Conservation (phyloP, 1,140 invertebrate genomes). For the Holotrichia oblita region DNA sequence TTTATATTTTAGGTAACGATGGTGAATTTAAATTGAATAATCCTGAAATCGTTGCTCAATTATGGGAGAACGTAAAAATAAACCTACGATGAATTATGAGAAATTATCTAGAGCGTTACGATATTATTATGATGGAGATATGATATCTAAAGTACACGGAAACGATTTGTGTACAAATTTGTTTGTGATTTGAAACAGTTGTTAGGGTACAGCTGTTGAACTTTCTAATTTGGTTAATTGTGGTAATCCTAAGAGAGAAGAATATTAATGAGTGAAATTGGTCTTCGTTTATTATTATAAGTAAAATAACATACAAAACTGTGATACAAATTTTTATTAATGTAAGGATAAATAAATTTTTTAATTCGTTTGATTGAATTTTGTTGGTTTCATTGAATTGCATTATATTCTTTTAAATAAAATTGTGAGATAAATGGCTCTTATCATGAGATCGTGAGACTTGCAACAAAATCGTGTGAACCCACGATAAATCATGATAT, state of each 20-base stretch:
- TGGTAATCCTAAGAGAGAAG: slow-evolving; percentile 52
- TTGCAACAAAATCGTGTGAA: too few relatives aligned
- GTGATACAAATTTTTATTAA: slow-evolving; percentile 11
- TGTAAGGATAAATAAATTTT: slow-evolving; percentile 14
- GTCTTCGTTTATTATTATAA: neutral
- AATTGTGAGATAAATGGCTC: too few relatives aligned
- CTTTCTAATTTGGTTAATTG: slow-evolving; percentile 74
- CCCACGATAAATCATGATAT: too few relatives aligned
- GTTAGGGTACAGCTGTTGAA: slow-evolving; percentile 83
- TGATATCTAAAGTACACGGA: slow-evolving; percentile 91
- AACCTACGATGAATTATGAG: slow-evolving; percentile 95
- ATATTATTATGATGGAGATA: slow-evolving; percentile 92
- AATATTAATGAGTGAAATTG: slow-evolving; percentile 26
- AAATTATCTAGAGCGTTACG: slow-evolving; percentile 88
- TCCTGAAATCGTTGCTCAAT: slow-evolving; percentile 83
- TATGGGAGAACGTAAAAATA: slow-evolving; percentile 92
- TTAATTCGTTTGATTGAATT: neutral
- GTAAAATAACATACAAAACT: neutral
- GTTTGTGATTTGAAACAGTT: slow-evolving; percentile 86
- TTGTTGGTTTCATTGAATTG: neutral
- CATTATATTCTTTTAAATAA: too few relatives aligned
- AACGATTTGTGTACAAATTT: slow-evolving; percentile 92
- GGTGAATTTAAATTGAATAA: slow-evolving; percentile 89
- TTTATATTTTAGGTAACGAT: slow-evolving; percentile 64
- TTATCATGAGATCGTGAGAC: too few relatives aligned